Base-by-base conservation (phyloP, 2,113 vertebrate genomes). In the Chaetodon auriga region DNA sequence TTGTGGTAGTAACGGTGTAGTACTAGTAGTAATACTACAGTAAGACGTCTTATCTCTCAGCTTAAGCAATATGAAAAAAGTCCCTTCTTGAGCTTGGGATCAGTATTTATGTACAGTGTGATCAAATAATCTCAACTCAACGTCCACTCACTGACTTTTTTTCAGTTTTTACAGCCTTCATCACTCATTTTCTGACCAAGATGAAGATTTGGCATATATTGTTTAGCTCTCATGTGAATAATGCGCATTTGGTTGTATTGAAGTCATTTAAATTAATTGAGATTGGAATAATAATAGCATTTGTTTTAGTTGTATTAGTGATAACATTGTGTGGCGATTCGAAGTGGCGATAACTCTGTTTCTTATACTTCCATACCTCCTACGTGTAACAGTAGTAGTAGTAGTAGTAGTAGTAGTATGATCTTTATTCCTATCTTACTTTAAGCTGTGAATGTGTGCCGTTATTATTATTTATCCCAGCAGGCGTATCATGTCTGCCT, bases 391-490 rank as follows among this genome's bases (percentile, higher is more conserved):
- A 64, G 23, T 5, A 41, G 46, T 6, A 2, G 30, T 46, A 48
- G 18, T 73, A 36, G n/a, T 61, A 64, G 36, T 6, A 66, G 43
- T 75, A 51, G 61, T 68, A 15, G 66, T 48, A 64, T 68, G 48
- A 78, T 71, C n/a, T 45, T 25, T 71, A 14, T 65, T 46, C 25
- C 14, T 30, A 0, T 65, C 43, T 78, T 11, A 16, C 36, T 86
- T 16, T 83, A 58, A 62, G 25, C 43, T 46, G 65, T 49, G 64
- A 71, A 51, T 71, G 21, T 69, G 73, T 70, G 65, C 25, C 60
- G 8, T 71, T 87, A 75, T 89, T 87, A 75, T 89, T 88, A 69
- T 81, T 87, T 81, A 35, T 83, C 71, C 78, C 82, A 87, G 75
- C 82, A 87, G 85, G 49, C 80, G 65, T 78, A 57, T 82, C 75